These are phyloP conservation scores for Drosophila monieri DNA, from an alignment of 2,888 invertebrate genomes.

Conservation along the genomic window DNA sequence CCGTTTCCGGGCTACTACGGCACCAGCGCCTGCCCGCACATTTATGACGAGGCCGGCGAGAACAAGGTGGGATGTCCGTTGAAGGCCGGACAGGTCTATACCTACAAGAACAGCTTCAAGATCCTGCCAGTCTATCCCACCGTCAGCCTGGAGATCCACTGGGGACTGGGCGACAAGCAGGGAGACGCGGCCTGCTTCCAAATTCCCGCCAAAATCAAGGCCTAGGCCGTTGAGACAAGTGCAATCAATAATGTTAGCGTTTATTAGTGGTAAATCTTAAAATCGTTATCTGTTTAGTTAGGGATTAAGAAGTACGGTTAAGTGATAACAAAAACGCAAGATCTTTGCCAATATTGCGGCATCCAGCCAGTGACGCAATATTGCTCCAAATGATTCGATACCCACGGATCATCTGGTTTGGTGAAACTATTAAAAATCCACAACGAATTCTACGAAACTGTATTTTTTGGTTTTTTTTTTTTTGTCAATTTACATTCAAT, in stretches of 20 bases:
- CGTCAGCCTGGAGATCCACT: constrained; percentile 86
- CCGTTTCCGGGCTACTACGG: constrained; percentile 92
- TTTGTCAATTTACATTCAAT: not conserved
- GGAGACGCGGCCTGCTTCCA: constrained; percentile 87
- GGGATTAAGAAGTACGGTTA: constrained; percentile 47
- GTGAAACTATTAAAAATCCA: constrained; percentile 33
- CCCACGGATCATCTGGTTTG: constrained; percentile 12
- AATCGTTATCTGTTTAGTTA: constrained; percentile 49
- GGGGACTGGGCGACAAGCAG: constrained; percentile 85
- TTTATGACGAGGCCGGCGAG: constrained; percentile 86
- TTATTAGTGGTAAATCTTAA: constrained; percentile 53
- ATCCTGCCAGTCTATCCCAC: constrained; percentile 85
- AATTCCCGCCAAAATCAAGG: constrained; percentile 87
- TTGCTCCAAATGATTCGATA: constrained; percentile 40
- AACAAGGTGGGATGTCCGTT: constrained; percentile 88
- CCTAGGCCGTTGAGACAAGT: constrained; percentile 41
- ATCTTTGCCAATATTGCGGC: constrained; percentile 61
- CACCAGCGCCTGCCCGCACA: constrained; percentile 87
- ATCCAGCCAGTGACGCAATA: constrained; percentile 74
- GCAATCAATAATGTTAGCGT: constrained; percentile 34
- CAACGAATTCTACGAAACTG: constrained; percentile 30
- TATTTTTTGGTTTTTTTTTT: not conserved
- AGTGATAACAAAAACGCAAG: constrained; percentile 39
- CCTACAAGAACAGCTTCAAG: constrained; percentile 88
- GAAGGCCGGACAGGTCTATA: constrained; percentile 87